Evolutionary conservation across 2,113 vertebrate species (phyloP), one percentile per base, ranked within the genome.

Genomic region (Poecilia latipinna): DNA sequence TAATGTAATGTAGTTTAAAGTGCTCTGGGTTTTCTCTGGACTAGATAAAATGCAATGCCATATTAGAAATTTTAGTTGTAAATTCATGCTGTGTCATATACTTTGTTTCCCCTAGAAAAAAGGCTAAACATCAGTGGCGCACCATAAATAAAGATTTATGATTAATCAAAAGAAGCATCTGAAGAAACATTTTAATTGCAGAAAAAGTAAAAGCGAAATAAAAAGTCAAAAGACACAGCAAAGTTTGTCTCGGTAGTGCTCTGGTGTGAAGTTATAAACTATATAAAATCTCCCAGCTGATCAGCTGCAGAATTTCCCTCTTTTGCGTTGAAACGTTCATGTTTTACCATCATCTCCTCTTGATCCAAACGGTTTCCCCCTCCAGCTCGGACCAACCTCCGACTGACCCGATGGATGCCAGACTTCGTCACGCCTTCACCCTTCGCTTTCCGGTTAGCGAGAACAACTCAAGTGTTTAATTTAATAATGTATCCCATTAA

Each of bases 261-360:
- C 68, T 65, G 33, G 28, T 72, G 54, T 63, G 65, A 65, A 76
- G 57, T 77, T 76, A 74, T 84, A 28, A 28, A 28, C 28, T 28
- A 28, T 72, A 69, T 74, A 54, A 77, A 63, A 68, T 77, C 64
- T 76, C 1, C 4, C 7, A 31, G 54, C 65, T 24, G 12, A 69
- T 65, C 51, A 22, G 13, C 65, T 63, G 60, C 57, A 77, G 74
- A 35, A 26, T 76, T 86, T 73, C 32, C 54, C 54, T 84, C 42
- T 48, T 39, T 69, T 24, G 12, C 42, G 42, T 28, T 54, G 12
- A 8, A 2, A 26, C 57, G 48, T 29, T 12, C 5, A 28, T 79
- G 67, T 69, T 39, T 75, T 39, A 69, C 15, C 61, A 13, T 61
- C 35, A 70, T 63, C 48, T 69, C 4, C 15, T 78, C 10, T 70